A percentile compares a stretch with the other conserved stretches of the same genome.
These are phyloP conservation scores for Mystacornis crossleyi DNA, from an alignment of 2,113 vertebrate genomes.

Conservation along the genomic window DNA sequence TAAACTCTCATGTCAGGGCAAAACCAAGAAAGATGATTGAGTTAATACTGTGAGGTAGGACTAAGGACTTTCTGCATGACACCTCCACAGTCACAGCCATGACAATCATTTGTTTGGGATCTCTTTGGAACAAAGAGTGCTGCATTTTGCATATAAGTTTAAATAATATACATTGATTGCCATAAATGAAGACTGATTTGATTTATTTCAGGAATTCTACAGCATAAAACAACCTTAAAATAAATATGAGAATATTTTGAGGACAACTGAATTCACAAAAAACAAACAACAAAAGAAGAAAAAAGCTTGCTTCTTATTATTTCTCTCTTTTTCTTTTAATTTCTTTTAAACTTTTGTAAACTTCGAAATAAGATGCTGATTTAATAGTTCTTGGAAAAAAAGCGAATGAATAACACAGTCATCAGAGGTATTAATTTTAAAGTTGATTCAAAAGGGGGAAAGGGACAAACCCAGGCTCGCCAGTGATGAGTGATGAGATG, in stretches of 20 bases:
- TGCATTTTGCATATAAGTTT: background rate
- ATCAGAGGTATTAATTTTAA: background rate
- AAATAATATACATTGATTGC: background rate
- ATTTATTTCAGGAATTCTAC: background rate
- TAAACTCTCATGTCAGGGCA: background rate
- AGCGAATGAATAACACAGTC: background rate
- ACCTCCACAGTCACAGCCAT: background rate
- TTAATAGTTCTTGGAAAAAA: background rate
- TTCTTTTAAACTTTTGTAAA: background rate
- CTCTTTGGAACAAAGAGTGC: background rate
- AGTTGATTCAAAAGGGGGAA: background rate
- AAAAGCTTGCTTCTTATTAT: fast-evolving
- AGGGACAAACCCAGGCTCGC: fast-evolving
- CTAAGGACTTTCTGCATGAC: background rate
- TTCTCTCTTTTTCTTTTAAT: fast-evolving
- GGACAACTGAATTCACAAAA: background rate
- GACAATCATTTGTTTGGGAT: background rate
- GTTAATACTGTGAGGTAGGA: background rate
- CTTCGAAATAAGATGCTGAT: background rate
- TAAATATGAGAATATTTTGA: background rate
- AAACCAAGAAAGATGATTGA: background rate
- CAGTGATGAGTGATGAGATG: background rate
- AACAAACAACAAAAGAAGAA: too few relatives aligned
- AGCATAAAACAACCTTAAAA: background rate
- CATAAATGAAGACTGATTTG: background rate